Evolutionary conservation across 92 coral and sea anemone genomes (phyloP).

Genomic region (Diadumene lineata): DNA sequence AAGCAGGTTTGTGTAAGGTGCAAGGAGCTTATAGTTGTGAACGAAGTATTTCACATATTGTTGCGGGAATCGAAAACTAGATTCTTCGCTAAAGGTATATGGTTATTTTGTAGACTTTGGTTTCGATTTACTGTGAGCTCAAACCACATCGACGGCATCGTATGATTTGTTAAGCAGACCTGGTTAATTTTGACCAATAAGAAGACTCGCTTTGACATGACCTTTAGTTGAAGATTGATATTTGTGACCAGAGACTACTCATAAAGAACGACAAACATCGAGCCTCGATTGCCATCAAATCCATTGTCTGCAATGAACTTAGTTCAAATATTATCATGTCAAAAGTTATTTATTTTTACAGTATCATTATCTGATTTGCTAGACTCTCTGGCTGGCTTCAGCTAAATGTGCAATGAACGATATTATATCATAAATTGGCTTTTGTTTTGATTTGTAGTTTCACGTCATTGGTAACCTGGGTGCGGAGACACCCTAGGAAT

Average conservation of each 20-base stretch:
- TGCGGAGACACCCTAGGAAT: slow-evolving; percentile 7
- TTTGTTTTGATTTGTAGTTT: slow-evolving; percentile 6
- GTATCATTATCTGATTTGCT: slow-evolving; percentile 16
- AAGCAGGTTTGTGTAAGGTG: no score
- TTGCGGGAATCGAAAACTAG: background rate
- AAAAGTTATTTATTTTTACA: slow-evolving; percentile 9
- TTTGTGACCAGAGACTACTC: background rate
- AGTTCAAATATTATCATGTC: slow-evolving; percentile 28
- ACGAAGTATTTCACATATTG: no score
- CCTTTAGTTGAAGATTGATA: slow-evolving; percentile 23
- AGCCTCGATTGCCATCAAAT: slow-evolving; percentile 1
- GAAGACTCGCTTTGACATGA: background rate
- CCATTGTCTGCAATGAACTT: slow-evolving; percentile 17
- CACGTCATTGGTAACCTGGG: slow-evolving; percentile 20
- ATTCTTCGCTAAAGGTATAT: background rate
- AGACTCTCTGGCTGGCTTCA: slow-evolving; percentile 22
- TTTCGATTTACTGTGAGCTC: slow-evolving; percentile 21
- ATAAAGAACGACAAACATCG: slow-evolving; percentile 18
- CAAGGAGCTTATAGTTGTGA: no score
- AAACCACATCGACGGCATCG: background rate
- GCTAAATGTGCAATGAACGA: background rate
- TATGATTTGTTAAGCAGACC: slow-evolving; percentile 9
- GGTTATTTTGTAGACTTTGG: slow-evolving; percentile 7
- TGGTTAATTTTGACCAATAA: slow-evolving; percentile 5
- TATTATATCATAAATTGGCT: background rate